Percentiles rank a stretch among this genome's conserved stretches.
phyloP scores from a whole-genome alignment of 2,797 vertebrate species.

The Thripadectes ignobilis region DNA sequence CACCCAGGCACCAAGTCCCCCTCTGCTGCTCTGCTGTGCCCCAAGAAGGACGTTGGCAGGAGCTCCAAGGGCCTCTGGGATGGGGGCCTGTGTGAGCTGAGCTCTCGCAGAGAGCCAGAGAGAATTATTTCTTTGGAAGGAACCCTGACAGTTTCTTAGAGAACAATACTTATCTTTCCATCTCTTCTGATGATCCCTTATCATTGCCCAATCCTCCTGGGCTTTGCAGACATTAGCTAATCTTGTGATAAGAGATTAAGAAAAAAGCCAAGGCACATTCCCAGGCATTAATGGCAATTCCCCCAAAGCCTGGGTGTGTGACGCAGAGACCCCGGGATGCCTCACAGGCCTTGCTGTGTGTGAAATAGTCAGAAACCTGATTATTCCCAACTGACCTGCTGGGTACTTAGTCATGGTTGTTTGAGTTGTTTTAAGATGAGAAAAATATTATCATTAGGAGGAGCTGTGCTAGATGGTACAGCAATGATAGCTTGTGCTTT shows the following conservation, averaged over 20 bases:
- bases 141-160: background rate
- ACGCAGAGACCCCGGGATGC: background rate
- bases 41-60: rapidly evolving
- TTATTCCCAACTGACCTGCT: conserved; percentile 13
- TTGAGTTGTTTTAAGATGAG: conserved; percentile 11
- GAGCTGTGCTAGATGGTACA: background rate
- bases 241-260: conserved; percentile 50
- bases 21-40: background rate
- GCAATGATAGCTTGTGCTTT: background rate
- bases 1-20: background rate
- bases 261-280: background rate
- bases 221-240: conserved; percentile 25
- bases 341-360: background rate
- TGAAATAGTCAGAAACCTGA: background rate
- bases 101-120: background rate
- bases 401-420: conserved; percentile 6
- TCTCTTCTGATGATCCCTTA: conserved; percentile 39
- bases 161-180: conserved; percentile 23
- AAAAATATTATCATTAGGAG: conserved; percentile 43
- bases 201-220: conserved; percentile 32
- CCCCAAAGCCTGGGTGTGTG: background rate
- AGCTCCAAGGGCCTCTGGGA: background rate
- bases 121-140: background rate
- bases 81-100: background rate
- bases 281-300: background rate